Evolutionary conservation across 2,888 invertebrate species (phyloP).

Genomic region (Phaonia tiefii): DNA sequence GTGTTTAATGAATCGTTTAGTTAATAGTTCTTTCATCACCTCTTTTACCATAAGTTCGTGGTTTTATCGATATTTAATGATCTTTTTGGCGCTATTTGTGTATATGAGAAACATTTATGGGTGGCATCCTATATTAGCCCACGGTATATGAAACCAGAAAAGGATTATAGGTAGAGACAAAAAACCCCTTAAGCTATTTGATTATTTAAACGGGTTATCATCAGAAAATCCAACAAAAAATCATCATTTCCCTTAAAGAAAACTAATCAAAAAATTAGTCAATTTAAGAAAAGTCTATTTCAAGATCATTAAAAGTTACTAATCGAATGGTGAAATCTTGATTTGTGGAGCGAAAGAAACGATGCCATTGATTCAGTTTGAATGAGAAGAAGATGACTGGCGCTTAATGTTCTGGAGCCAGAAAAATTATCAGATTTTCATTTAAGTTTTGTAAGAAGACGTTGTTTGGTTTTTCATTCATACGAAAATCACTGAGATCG

Average conservation of each 20-base stretch:
- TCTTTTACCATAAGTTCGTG: background rate
- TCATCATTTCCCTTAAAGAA: slow-evolving; percentile 6
- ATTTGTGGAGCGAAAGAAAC: background rate
- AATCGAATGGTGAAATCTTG: slow-evolving; percentile 40
- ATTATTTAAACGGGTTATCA: slow-evolving; percentile 13
- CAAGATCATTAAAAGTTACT: slow-evolving; percentile 27
- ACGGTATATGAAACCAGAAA: background rate
- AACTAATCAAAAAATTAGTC: slow-evolving; percentile 33
- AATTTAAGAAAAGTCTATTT: slow-evolving; percentile 26
- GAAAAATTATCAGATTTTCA: slow-evolving; percentile 30
- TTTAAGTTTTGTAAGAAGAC: slow-evolving; percentile 8
- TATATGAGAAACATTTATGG: slow-evolving; percentile 8
- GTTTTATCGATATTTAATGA: slow-evolving; percentile 48
- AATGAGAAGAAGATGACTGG: slow-evolving; percentile 3
- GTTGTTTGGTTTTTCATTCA: background rate
- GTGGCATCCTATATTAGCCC: slow-evolving; percentile 10
- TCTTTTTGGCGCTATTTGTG: slow-evolving; percentile 13
- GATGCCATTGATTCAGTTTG: background rate
- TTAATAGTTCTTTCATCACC: slow-evolving; percentile 46
- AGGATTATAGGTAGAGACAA: background rate
- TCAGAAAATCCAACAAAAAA: background rate
- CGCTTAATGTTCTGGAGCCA: slow-evolving; percentile 18
- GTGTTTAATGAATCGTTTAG: slow-evolving; percentile 31
- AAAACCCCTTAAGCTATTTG: slow-evolving; percentile 20
- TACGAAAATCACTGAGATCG: background rate